Percentiles rank a stretch among this genome's conserved stretches.
These are phyloP conservation scores for Spea bombifrons DNA, from an alignment of 2,113 vertebrate species.

Conservation along the genomic window DNA sequence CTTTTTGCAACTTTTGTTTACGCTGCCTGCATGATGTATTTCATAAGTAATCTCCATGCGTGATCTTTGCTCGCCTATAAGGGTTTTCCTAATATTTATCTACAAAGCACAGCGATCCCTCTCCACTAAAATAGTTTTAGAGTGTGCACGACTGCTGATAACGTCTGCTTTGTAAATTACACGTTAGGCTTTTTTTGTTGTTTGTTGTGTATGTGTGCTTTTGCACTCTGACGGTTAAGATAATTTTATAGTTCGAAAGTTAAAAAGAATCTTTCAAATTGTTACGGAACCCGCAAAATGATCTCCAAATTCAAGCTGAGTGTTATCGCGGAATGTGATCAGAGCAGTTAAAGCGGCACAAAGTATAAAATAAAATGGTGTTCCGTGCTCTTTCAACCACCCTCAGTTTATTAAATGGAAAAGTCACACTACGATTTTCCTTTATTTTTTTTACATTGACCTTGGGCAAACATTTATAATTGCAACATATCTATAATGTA, in stretches of 20 bases:
- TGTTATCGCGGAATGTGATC: conserved; percentile 18
- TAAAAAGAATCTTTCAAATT: conserved; percentile 35
- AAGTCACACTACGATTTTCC: conserved; percentile 8
- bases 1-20: background rate
- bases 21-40: background rate
- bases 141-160: conserved; percentile 23
- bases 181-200: conserved; percentile 10
- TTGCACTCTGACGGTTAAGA: conserved; percentile 26
- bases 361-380: conserved; percentile 26
- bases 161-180: conserved; percentile 26
- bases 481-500: background rate
- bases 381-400: conserved; percentile 8
- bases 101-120: conserved; percentile 17
- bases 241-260: conserved; percentile 31
- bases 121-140: conserved; percentile 15
- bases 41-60: background rate
- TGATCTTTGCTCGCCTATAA: conserved; percentile 20
- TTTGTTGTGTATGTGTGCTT: background rate
- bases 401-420: conserved; percentile 17
- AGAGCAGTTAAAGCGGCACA: conserved; percentile 14
- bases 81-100: conserved; percentile 28
- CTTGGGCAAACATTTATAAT: conserved; percentile 14
- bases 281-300: conserved; percentile 24
- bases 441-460: conserved; percentile 27
- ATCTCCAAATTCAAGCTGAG: conserved; percentile 24